These are phyloP conservation scores for Lycaena phlaeas DNA, from an alignment of 2,888 invertebrate species.

Conservation along the genomic window DNA sequence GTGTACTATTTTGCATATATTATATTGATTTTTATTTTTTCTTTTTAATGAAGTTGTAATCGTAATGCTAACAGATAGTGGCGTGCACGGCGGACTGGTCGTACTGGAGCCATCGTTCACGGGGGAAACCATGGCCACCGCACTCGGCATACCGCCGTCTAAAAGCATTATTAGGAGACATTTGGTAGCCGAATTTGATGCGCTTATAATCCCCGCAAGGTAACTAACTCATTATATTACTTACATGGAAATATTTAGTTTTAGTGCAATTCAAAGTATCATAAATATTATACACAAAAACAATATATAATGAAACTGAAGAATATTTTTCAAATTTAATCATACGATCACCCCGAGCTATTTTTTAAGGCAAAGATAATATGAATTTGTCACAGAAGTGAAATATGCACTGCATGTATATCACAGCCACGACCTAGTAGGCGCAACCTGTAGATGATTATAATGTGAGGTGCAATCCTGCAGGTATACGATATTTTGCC, in stretches of 20 bases:
- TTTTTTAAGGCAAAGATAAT: neutral
- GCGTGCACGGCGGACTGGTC: conserved; percentile 94
- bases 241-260: neutral
- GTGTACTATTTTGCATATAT: no score
- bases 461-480: conserved; percentile 72
- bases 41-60: no score
- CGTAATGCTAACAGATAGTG: conserved; percentile 88
- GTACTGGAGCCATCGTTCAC: conserved; percentile 95
- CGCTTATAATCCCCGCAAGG: conserved; percentile 94
- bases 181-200: conserved; percentile 91
- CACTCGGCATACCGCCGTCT: conserved; percentile 91
- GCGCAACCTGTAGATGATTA: conserved; percentile 68
- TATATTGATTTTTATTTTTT: no score
- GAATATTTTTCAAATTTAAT: neutral
- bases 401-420: conserved; percentile 43
- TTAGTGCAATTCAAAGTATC: neutral
- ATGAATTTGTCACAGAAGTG: conserved; percentile 19
- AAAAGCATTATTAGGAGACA: conserved; percentile 95
- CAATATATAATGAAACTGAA: neutral
- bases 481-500: conserved; percentile 88
- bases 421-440: conserved; percentile 42
- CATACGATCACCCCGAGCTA: neutral
- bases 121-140: conserved; percentile 95
- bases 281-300: conserved; percentile 2
- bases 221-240: conserved; percentile 39